Conservation (phyloP, 2,888 invertebrate species). For the Petrolisthes cinctipes region DNA sequence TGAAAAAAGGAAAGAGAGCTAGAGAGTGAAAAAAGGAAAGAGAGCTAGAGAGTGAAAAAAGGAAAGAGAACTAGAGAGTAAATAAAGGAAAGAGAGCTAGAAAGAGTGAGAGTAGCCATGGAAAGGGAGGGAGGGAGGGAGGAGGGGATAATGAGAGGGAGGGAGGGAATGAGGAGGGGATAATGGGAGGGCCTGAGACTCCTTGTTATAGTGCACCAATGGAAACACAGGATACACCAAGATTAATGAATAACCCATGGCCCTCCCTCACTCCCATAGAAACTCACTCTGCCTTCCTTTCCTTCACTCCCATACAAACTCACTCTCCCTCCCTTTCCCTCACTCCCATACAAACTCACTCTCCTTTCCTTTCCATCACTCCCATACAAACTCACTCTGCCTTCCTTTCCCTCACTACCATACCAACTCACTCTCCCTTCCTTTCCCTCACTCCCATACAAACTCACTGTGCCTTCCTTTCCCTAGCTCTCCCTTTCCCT, state of each 20-base stretch:
- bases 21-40: not conserved
- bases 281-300: not conserved
- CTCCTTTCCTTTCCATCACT: not conserved
- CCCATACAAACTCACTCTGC: not conserved
- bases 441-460: not conserved
- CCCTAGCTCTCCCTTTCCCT: too few species aligned
- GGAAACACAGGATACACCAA: not conserved
- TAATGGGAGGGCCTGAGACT: not conserved
- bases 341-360: too few species aligned
- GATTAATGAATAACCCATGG: constrained; percentile 1
- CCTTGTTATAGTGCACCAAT: not conserved
- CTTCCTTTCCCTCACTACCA: not conserved
- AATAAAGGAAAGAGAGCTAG: not conserved
- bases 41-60: not conserved
- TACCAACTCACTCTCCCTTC: too few species aligned
- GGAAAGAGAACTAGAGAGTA: not conserved
- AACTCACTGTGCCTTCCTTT: not conserved
- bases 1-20: not conserved
- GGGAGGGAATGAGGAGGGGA: not conserved
- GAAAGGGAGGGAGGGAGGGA: too few species aligned
- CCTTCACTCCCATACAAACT: not conserved
- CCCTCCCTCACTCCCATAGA: not conserved
- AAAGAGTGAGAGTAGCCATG: not conserved
- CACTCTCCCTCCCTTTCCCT: not conserved
- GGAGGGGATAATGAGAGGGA: too few species aligned